Base-by-base conservation (phyloP, 1,140 invertebrate species). In the Propsilocerus akamusi region DNA sequence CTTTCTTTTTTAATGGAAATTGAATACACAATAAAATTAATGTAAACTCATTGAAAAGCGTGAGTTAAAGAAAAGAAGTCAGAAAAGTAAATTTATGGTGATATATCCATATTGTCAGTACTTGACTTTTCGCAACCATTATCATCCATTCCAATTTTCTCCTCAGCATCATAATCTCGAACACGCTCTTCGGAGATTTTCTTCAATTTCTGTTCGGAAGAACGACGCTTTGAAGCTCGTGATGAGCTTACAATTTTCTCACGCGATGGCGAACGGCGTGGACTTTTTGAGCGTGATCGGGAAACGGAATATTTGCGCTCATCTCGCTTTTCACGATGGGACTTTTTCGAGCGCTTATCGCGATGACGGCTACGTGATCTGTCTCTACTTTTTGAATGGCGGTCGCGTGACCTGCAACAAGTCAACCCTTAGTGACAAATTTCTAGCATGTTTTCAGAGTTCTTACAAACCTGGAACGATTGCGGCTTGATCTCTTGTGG, bases 61-160 rank as follows among this genome's bases (percentile, higher is more conserved):
- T n/a, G n/a, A n/a, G n/a, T n/a, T n/a, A n/a, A n/a, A n/a, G 32
- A 37, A 3, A 37, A 37, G 7, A 37, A 12, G 20, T n/a, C 14
- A 14, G 20, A n/a, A 12, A 34, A 34, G 4, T 14, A 34, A n/a
- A n/a, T 37, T 37, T 37, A 37, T 17, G 32, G 32, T 12, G 72
- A 74, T 56, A 75, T 74, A 58, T 75, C 72, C 72, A 75, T 75
- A 58, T 74, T 73, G 58, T 74, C 71, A 23, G 70, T 52, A 51
- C 58, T 55, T 28, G 59, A 55, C 26, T 51, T 26, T 30, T 55
- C 32, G 48, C 53, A 41, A 47, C 52, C 58, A 49, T 59, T 58
- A 47, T 57, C 56, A 32, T 59, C 57, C 20, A 59, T 57, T 50
- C 69, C 71, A 55, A 62, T 64, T 10, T 68, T 66, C 53, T 73